Base-by-base conservation (phyloP, 2,113 vertebrate genomes). In the Melanerpes formicivorus region DNA sequence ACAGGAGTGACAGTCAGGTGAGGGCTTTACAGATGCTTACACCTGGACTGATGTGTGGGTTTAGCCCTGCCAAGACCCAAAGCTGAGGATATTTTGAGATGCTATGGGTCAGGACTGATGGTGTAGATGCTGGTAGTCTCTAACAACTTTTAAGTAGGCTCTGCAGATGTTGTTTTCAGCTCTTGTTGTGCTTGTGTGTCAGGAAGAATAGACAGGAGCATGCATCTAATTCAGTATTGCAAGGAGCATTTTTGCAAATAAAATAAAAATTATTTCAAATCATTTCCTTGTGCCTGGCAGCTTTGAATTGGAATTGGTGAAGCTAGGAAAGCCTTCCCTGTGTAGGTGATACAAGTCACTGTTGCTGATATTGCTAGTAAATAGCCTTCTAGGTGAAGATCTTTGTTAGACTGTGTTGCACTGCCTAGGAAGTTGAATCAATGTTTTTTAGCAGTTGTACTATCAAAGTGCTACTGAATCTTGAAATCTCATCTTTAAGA, bases 1-100 rank as follows among this genome's bases (percentile, higher is more conserved):
- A 37, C 25, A 42, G 15, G 18, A 16, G 18, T 8, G 14, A 11
- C 19, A 25, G 11, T 46, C 55, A 69, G 50, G 32, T 18, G 62
- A 29, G 46, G 29, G 18, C 50, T 62, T 80, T n/a, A 40, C n/a
- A 70, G 26, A 14, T 21, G 19, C 60, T 67, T 52, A 13, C 10
- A 32, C 22, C 9, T 29, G 27, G 27, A 9, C 50, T 52, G 34
- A 8, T 0, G 0, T 56, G 48, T 3, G 8, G 7, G 10, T 7
- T 14, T 46, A 22, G 13, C 32, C 46, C 48, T 58, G 13, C 10
- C 40, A 22, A 30, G 71, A 73, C 30, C 21, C 14, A 52, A 48
- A 62, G 13, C 37, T 44, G 50, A 14, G 32, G 54, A 25, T 52
- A 23, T 52, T 67, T 71, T 52, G 40, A 29, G 48, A 63, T 77